A percentile compares a stretch with the other conserved stretches of the same genome.
Evolutionary conservation across 2,113 vertebrate species (phyloP).

Genomic region (Vulpes lagopus): DNA sequence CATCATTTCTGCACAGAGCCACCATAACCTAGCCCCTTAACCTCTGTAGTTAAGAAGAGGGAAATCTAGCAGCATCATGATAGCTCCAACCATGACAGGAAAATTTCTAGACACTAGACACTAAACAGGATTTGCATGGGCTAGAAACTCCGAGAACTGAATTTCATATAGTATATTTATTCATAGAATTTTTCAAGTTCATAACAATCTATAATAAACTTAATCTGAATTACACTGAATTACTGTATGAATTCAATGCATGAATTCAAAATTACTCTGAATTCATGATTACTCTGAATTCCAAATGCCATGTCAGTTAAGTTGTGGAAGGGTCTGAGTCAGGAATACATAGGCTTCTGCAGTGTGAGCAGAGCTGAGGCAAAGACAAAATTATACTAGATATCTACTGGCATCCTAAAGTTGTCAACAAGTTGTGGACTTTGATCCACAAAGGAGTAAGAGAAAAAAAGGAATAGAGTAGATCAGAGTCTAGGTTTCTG

Average conservation of each 20-base stretch:
- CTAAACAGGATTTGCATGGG: background rate
- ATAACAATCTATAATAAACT: background rate
- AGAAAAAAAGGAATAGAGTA: background rate
- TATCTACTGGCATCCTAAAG: background rate
- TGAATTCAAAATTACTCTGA: background rate
- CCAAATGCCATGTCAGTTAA: background rate
- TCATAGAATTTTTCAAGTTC: background rate
- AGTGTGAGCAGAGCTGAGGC: background rate
- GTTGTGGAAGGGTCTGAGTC: background rate
- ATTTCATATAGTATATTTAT: background rate
- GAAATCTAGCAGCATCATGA: background rate
- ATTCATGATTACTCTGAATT: background rate
- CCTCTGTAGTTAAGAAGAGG: background rate
- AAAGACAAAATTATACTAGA: background rate
- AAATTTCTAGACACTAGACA: background rate
- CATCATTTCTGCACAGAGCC: background rate
- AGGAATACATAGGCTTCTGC: background rate
- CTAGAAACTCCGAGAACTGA: background rate
- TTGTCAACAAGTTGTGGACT: background rate
- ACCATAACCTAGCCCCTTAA: background rate
- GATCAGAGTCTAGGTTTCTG: background rate
- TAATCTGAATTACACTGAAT: background rate
- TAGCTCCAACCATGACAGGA: background rate
- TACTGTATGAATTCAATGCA: background rate
- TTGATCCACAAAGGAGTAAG: background rate